These are phyloP conservation scores for Cephus cinctus DNA, from an alignment of 1,140 invertebrate species.

Conservation along the genomic window DNA sequence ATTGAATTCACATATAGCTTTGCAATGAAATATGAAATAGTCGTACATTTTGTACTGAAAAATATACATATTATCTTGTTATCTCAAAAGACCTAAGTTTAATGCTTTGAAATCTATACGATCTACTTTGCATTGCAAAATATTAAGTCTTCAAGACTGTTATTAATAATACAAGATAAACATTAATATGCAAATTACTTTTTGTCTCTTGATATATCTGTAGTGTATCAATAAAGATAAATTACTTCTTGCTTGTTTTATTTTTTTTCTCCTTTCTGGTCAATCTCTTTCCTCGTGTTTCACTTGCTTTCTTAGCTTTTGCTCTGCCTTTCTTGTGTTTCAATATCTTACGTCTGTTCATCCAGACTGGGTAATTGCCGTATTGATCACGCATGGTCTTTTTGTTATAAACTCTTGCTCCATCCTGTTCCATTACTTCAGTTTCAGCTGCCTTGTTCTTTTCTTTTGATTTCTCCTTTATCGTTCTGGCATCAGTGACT, in stretches of 20 bases:
- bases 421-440: slow-evolving; percentile 49
- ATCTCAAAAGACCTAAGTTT: too few relatives aligned
- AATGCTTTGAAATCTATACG: too few relatives aligned
- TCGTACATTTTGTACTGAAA: too few relatives aligned
- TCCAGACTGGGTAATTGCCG: slow-evolving; percentile 66
- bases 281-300: slow-evolving; percentile 47
- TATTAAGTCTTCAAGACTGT: too few relatives aligned
- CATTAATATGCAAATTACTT: too few relatives aligned
- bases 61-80: too few relatives aligned
- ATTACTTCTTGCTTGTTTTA: too few relatives aligned
- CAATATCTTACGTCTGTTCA: slow-evolving; percentile 58
- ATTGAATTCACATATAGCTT: too few relatives aligned
- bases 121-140: too few relatives aligned
- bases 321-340: slow-evolving; percentile 57
- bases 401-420: slow-evolving; percentile 56
- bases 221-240: too few relatives aligned
- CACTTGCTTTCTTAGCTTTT: slow-evolving; percentile 46
- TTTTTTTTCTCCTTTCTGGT: slow-evolving; percentile 42
- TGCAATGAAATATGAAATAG: slow-evolving; percentile 30
- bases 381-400: slow-evolving; percentile 64
- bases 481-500: slow-evolving; percentile 42
- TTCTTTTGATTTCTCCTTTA: slow-evolving; percentile 41
- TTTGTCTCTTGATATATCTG: too few relatives aligned
- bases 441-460: slow-evolving; percentile 33
- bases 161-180: too few relatives aligned